Evolutionary conservation across 2,888 invertebrate species (phyloP), one percentile per base, ranked within the genome.

Genomic region (Polietes domitor): DNA sequence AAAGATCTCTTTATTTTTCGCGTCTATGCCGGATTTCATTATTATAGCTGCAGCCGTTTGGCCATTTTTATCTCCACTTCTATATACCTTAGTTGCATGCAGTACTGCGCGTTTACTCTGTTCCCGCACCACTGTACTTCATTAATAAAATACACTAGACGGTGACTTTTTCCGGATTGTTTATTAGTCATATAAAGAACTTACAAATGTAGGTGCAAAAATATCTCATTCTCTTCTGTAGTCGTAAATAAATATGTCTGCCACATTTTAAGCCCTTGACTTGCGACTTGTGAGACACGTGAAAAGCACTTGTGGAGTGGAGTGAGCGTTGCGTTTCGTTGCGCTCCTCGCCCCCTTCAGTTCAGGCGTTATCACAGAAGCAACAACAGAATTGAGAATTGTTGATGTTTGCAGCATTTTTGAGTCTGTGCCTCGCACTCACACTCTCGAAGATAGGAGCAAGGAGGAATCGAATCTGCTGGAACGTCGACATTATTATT

Each of bases 401-500:
- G 26, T 37, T 37, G 9, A 10, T 3, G 37, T 9, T 3, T 37
- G 58, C n/a, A 41, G 10, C 55, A 50, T 53, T 53, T 53, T 53
- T 53, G 53, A 58, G 75, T 28, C 75, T 71, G 68, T n/a, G 50
- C 75, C 3, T 47, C 24, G 15, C 24, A 61, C 32, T 89, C 88
- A n/a, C n/a, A n/a, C n/a, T n/a, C n/a, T 58, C 87, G 87, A 88
- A 85, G 88, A 86, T 87, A 89, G 88, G 87, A 70, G 17, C 61
- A 87, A 85, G 85, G 74, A 85, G 81, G 80, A 83, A 85, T 78
- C 78, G 85, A 74, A 78, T 73, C 76, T 74, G 87, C 87, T 88
- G 88, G 85, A 86, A 81, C 43, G 80, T 83, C 80, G 80, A 77
- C 80, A 77, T 74, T 71, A 50, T 75, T 53, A 65, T 76, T 53